Conservation (phyloP, 2,113 vertebrate genomes). For the Caranx ignobilis region DNA sequence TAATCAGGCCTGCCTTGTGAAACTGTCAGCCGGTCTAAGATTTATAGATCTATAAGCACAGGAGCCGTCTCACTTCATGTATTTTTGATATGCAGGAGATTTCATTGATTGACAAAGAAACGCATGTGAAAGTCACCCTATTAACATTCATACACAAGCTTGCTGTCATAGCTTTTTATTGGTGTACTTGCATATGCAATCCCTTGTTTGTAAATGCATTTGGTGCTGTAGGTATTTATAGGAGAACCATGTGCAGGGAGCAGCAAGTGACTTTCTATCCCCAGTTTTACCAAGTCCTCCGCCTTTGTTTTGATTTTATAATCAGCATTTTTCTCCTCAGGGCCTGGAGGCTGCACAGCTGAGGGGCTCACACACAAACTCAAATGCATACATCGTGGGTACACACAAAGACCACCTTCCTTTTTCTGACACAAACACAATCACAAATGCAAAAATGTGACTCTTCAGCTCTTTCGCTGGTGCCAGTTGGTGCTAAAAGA, state of each 20-base stretch:
- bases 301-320: slow-evolving; percentile 45
- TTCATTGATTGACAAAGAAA: neutral
- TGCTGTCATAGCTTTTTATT: slow-evolving; percentile 7
- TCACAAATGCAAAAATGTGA: slow-evolving; percentile 43
- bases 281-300: slow-evolving; percentile 48
- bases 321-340: slow-evolving; percentile 52
- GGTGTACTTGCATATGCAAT: slow-evolving; percentile 20
- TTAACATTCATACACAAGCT: slow-evolving; percentile 16
- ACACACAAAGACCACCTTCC: slow-evolving; percentile 30
- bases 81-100: slow-evolving; percentile 4
- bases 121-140: neutral
- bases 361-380: slow-evolving; percentile 24
- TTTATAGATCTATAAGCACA: slow-evolving; percentile 26
- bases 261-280: slow-evolving; percentile 58
- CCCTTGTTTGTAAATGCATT: slow-evolving; percentile 50
- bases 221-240: slow-evolving; percentile 70
- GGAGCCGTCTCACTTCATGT: neutral
- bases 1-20: slow-evolving; percentile 35
- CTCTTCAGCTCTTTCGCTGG: slow-evolving; percentile 41
- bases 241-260: slow-evolving; percentile 28
- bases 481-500: slow-evolving; percentile 46
- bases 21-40: slow-evolving; percentile 40
- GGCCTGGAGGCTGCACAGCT: slow-evolving; percentile 51
- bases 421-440: slow-evolving; percentile 11
- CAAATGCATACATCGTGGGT: neutral